Conservation (phyloP, 2,888 invertebrate species). For the Drosophila cognata region DNA sequence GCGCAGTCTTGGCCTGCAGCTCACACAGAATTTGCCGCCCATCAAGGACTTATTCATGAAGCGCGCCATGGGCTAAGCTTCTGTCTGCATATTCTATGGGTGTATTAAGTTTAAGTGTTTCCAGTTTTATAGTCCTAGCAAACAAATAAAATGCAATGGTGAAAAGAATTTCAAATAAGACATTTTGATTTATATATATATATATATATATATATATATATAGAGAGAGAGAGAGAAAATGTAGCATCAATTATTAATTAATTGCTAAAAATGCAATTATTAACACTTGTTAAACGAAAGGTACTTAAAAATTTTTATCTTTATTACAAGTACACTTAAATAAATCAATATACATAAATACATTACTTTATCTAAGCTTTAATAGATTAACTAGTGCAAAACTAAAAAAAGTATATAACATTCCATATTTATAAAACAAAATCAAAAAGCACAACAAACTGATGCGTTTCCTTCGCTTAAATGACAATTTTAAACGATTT, state of each 20-base stretch:
- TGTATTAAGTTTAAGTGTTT: constrained; percentile 47
- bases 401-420: constrained; percentile 21
- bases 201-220: constrained; percentile 42
- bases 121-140: constrained; percentile 36
- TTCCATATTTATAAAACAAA: constrained; percentile 35
- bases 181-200: constrained; percentile 7
- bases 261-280: constrained; percentile 53
- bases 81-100: background rate
- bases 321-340: constrained; percentile 64
- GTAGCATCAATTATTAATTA: constrained; percentile 33
- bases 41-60: constrained; percentile 87
- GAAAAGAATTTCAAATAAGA: constrained; percentile 5
- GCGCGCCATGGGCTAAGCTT: constrained; percentile 79
- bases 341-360: constrained; percentile 40
- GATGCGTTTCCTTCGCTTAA: constrained; percentile 12
- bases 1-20: constrained; percentile 92
- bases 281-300: constrained; percentile 75
- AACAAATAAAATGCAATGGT: constrained; percentile 19
- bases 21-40: constrained; percentile 90
- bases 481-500: constrained; percentile 9
- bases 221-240: constrained; percentile 28
- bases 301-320: constrained; percentile 77
- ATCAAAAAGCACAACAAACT: constrained; percentile 9
- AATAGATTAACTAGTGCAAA: constrained; percentile 72
- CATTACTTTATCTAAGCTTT: constrained; percentile 76